Evolutionary conservation across 2,888 invertebrate species (phyloP), one percentile per base, ranked within the genome.

Genomic region (Drosophila melanosoma): DNA sequence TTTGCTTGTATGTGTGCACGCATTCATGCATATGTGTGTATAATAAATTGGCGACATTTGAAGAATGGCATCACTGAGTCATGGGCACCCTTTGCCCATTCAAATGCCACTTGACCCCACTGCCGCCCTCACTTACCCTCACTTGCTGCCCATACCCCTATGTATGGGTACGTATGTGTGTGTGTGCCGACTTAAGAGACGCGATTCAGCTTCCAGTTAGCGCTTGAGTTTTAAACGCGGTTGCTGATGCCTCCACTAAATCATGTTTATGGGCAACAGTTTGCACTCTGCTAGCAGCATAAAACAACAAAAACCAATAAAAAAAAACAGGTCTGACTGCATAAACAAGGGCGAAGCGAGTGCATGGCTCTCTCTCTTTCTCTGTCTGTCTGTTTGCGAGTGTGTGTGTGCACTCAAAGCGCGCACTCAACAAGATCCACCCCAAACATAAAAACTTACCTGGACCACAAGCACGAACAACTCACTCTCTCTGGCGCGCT

Each of bases 351-450:
- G 40, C 77, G 64, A 54, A 36, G 29, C n/a, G 35, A 57, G 45
- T 63, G 40, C 51, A 42, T 45, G 62, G 15, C 23, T 57, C 26
- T 66, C 58, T 6, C 26, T 33, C 60, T 23, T 33, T 49, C 11
- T 42, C 42, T 12, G 40, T 8, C 33, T 35, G 51, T 11, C 38
- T 54, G 38, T 51, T 51, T 49, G 63, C 51, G 56, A 62, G 62
- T 76, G 62, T 69, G 56, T 48, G 61, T 58, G 59, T 69, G 62
- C 73, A 70, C 75, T 72, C 69, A 75, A 69, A 63, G 63, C 63
- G 68, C 54, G 54, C 66, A 68, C 76, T 77, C 61, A 68, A 77
- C 82, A 81, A 78, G 83, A 82, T 82, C 83, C 82, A 82, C 83
- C 82, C 82, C 65, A 75, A 63, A 73, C 52, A 67, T 63, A 35